Base-by-base conservation (phyloP, 2,797 vertebrate species). In the Lerista edwardsae region DNA sequence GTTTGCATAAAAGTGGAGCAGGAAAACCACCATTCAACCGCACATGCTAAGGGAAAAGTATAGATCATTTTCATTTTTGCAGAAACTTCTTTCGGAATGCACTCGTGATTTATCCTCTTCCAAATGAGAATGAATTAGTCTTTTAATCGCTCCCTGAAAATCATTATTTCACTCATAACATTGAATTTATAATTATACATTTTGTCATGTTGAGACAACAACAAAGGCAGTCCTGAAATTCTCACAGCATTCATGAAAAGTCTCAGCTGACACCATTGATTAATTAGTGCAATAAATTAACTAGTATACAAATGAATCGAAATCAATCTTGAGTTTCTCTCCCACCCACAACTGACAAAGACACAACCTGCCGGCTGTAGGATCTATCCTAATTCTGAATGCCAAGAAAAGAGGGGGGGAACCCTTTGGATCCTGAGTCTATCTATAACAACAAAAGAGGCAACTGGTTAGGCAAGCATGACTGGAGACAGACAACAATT, bases 21-120 rank as follows among this genome's bases (percentile, higher is more conserved):
- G 77, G 82, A 44, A 41, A 27, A 84, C 86, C 88, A 91, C 92
- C 91, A 92, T 91, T 92, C 91, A 91, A 41, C 1, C 88, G 87
- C 89, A 93, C 90, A 92, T 89, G 91, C 87, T 83, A 91, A 91
- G 88, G 81, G 75, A 68, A 61, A 92, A 90, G 92, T 93, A 90
- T 79, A 86, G 85, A 71, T 0, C n/a, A n/a, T n/a, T n/a, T n/a
- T 0, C 72, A 78, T 82, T 92, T 94, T 94, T 92, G 93, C 84
- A 88, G 90, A 92, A 47, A 83, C 62, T 79, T 19, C 9, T 14
- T 90, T 92, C 91, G 89, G 91, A 89, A 84, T 83, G 81, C 81
- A 82, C 73, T 67, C 83, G 55, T 90, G 86, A 87, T 88, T 88
- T 91, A 90, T 89, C 87, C 73, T 83, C 86, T 79, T 78, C 76